A percentile compares a stretch with the other conserved stretches of the same genome.
Conservation (phyloP, 2,888 invertebrate species). For the Philopedon plagiatum region DNA sequence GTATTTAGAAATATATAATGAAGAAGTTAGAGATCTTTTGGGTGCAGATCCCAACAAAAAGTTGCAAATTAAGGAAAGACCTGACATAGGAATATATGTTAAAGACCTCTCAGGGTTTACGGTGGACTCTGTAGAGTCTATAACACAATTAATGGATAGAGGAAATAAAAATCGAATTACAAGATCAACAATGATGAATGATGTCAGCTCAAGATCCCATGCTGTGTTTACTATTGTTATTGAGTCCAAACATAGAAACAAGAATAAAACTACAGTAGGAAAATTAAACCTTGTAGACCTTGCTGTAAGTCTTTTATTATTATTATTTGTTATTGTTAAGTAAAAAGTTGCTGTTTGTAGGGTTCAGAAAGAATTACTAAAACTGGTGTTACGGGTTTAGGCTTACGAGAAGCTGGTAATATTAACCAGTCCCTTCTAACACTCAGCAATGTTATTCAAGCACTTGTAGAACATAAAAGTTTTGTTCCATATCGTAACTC, state of each 20-base stretch:
- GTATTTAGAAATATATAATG: slow-evolving; percentile 99
- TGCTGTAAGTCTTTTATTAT: slow-evolving; percentile 77
- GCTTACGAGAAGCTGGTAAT: slow-evolving; percentile 96
- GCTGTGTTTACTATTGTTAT: slow-evolving; percentile 99
- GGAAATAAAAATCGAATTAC: slow-evolving; percentile 95
- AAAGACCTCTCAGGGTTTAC: slow-evolving; percentile 97
- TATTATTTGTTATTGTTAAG: slow-evolving; percentile 8
- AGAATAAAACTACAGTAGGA: slow-evolving; percentile 91
- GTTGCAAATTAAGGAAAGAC: slow-evolving; percentile 94
- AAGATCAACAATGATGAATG: slow-evolving; percentile 97
- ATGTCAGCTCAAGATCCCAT: slow-evolving; percentile 96
- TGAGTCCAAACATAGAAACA: slow-evolving; percentile 91
- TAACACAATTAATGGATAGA: slow-evolving; percentile 75
- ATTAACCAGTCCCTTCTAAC: slow-evolving; percentile 98
- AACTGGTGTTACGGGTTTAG: slow-evolving; percentile 93
- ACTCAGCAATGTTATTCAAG: slow-evolving; percentile 98
- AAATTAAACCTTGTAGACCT: slow-evolving; percentile 98
- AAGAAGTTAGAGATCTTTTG: slow-evolving; percentile 96
- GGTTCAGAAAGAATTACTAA: slow-evolving; percentile 98
- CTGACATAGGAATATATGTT: slow-evolving; percentile 97
- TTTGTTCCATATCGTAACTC: slow-evolving; percentile 99
- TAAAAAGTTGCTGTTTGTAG: no score
- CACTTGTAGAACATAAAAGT: slow-evolving; percentile 96
- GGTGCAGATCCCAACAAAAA: slow-evolving; percentile 86
- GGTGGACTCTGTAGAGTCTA: slow-evolving; percentile 79